These are phyloP conservation scores for Paracanthobrama guichenoti DNA, from an alignment of 2,113 vertebrate species.

Conservation along the genomic window DNA sequence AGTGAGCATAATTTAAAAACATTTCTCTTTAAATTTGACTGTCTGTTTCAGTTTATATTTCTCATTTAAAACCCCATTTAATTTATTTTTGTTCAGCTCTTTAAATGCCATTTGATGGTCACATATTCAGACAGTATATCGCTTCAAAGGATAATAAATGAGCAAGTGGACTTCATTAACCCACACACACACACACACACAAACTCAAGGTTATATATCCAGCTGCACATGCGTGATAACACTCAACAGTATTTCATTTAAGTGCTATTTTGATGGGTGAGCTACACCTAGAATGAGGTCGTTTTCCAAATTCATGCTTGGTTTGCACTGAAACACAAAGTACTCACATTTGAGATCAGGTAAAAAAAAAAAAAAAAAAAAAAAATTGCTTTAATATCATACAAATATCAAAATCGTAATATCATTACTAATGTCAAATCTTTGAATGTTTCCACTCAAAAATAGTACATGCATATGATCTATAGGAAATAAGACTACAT, in stretches of 20 bases:
- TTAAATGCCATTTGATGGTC: constrained; percentile 15
- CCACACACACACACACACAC: background rate
- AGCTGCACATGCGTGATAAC: background rate
- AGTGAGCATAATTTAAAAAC: no score
- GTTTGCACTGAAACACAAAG: constrained; percentile 16
- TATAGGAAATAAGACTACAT: background rate
- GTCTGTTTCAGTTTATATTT: background rate
- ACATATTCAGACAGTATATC: background rate
- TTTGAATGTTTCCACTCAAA: no score
- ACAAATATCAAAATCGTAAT: no score
- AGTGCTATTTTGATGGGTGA: constrained; percentile 13
- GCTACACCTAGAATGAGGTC: constrained; percentile 9
- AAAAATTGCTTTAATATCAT: background rate
- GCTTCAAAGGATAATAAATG: constrained; percentile 12
- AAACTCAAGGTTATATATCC: background rate
- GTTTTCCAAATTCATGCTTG: constrained; percentile 30
- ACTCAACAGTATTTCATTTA: background rate
- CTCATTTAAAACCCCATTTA: background rate
- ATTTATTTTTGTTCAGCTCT: background rate
- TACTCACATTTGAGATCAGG: constrained; percentile 27
- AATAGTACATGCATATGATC: no score
- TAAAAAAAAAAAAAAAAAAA: background rate
- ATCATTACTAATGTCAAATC: no score
- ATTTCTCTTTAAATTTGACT: background rate
- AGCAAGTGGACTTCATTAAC: constrained; percentile 1